These are phyloP conservation scores for Drosophila tristis DNA, from an alignment of 1,140 invertebrate genomes.

Conservation along the genomic window DNA sequence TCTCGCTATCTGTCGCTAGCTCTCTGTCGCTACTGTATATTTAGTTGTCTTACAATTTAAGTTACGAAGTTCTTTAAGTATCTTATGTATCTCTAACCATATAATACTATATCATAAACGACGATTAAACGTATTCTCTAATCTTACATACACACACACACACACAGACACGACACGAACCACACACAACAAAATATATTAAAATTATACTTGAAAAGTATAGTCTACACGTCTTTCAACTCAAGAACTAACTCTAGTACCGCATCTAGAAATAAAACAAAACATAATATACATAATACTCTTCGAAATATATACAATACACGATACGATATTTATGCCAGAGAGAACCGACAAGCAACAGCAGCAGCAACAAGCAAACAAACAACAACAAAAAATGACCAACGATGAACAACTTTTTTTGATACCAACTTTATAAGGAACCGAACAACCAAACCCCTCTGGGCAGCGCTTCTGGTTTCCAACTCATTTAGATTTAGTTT, in stretches of 20 bases:
- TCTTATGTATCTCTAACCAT: conserved; percentile 33
- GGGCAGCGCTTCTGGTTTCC: background rate
- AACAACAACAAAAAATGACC: conserved; percentile 36
- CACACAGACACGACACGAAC: conserved; percentile 26
- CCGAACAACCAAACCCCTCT: conserved; percentile 12
- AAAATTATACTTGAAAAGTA: conserved; percentile 63
- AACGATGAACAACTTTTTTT: conserved; percentile 62
- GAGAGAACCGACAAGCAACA: conserved; percentile 26
- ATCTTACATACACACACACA: conserved; percentile 47
- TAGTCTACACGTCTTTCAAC: conserved; percentile 56
- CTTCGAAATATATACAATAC: conserved; percentile 28
- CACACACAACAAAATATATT: conserved; percentile 53
- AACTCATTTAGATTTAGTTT: conserved; percentile 53
- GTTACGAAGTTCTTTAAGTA: conserved; percentile 69
- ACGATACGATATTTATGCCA: conserved; percentile 40
- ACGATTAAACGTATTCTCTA: conserved; percentile 59
- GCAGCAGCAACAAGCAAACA: background rate
- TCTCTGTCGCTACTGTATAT: conserved; percentile 64
- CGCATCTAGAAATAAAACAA: conserved; percentile 9
- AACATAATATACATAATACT: conserved; percentile 36
- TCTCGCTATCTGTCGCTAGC: conserved; percentile 11
- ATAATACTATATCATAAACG: conserved; percentile 31
- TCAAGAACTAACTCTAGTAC: background rate
- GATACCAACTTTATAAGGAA: conserved; percentile 59
- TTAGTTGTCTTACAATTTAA: conserved; percentile 76